phyloP scores from a whole-genome alignment of 2,888 invertebrate species.

The Argynnis bischoffii region DNA sequence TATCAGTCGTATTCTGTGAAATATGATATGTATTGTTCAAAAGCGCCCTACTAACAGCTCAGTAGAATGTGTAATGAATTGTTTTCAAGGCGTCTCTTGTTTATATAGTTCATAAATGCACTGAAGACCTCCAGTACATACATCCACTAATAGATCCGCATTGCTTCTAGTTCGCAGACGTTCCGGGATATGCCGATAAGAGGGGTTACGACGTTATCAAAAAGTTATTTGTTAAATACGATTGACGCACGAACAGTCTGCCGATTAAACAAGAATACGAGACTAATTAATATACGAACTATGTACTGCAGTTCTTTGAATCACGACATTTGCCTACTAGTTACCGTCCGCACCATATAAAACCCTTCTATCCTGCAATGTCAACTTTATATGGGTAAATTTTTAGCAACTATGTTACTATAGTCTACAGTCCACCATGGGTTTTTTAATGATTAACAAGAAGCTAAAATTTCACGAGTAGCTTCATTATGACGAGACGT shows the following conservation, averaged over 20 bases:
- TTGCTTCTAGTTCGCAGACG: slow-evolving; percentile 69
- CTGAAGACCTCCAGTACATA: slow-evolving; percentile 45
- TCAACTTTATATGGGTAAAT: neutral
- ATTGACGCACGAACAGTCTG: slow-evolving; percentile 78
- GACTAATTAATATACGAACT: slow-evolving; percentile 31
- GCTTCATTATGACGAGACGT: no score
- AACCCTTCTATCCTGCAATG: neutral
- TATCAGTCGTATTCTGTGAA: slow-evolving; percentile 47
- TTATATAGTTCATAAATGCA: slow-evolving; percentile 71
- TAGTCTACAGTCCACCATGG: no score
- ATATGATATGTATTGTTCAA: slow-evolving; percentile 40
- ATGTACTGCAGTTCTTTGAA: slow-evolving; percentile 19
- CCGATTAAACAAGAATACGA: slow-evolving; percentile 50
- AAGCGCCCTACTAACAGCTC: slow-evolving; percentile 48
- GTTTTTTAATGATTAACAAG: no score
- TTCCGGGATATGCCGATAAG: slow-evolving; percentile 78
- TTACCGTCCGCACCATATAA: neutral
- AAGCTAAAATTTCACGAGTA: no score
- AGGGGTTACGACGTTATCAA: slow-evolving; percentile 76
- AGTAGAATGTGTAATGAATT: slow-evolving; percentile 60
- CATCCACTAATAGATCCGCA: slow-evolving; percentile 65
- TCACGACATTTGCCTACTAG: neutral
- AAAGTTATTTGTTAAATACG: slow-evolving; percentile 71
- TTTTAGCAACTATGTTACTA: no score
- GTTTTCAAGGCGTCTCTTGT: slow-evolving; percentile 50